These are phyloP conservation scores for Physella acuta DNA, from an alignment of 1,140 invertebrate species.

Conservation along the genomic window DNA sequence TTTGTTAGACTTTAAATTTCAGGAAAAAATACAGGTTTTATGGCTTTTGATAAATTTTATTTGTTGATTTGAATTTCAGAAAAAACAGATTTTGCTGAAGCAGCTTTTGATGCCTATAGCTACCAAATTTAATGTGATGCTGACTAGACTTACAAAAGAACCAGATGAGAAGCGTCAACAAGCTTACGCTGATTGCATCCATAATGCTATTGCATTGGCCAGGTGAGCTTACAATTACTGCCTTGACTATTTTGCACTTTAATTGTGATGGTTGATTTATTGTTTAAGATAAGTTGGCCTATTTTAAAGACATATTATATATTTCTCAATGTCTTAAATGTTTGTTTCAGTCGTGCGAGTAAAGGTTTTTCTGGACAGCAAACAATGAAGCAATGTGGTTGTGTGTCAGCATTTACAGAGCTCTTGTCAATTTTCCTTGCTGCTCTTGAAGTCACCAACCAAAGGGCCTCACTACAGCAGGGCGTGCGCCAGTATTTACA, in stretches of 20 bases:
- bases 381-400: conserved; percentile 64
- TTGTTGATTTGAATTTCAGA: conserved; percentile 49
- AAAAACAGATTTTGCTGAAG: conserved; percentile 60
- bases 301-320: too few species aligned
- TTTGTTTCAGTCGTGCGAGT: conserved; percentile 61
- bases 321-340: too few species aligned
- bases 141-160: conserved; percentile 53
- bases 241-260: too few species aligned
- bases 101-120: conserved; percentile 61
- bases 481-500: conserved; percentile 66
- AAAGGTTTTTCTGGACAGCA: conserved; percentile 67
- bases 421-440: conserved; percentile 64
- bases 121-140: conserved; percentile 56
- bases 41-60: too few species aligned
- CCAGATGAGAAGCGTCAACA: conserved; percentile 52
- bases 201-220: conserved; percentile 64
- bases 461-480: conserved; percentile 53
- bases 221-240: too few species aligned
- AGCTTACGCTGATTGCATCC: conserved; percentile 59
- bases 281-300: too few species aligned
- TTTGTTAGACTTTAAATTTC: too few species aligned
- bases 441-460: conserved; percentile 59
- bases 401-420: conserved; percentile 63
- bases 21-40: too few species aligned
- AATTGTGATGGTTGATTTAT: too few species aligned